phyloP scores from a whole-genome alignment of 2,797 vertebrate genomes.

The Hydrophis major region DNA sequence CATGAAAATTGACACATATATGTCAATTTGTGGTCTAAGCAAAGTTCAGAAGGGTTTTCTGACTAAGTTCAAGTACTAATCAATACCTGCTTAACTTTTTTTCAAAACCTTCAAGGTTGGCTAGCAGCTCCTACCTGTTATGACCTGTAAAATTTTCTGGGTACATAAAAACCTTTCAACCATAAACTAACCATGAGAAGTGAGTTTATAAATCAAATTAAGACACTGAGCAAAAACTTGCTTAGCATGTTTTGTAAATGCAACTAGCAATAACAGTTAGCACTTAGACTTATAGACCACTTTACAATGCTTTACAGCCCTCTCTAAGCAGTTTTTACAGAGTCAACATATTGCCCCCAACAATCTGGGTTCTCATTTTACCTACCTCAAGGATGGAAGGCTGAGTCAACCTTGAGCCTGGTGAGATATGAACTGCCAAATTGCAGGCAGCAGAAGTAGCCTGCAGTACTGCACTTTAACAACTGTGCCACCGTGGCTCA shows the following conservation, averaged over 20 bases:
- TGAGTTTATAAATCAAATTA: not conserved
- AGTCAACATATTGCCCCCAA: no score
- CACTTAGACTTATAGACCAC: no score
- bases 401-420: no score
- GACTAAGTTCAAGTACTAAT: not conserved
- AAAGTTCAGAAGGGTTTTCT: not conserved
- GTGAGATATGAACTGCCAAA: no score
- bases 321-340: no score
- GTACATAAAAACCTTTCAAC: not conserved
- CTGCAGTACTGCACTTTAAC: no score
- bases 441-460: no score
- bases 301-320: no score
- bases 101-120: not conserved
- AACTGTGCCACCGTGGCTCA: no score
- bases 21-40: not conserved
- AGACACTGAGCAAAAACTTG: not conserved
- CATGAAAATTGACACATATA: not conserved
- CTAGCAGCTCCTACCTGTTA: not conserved
- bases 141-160: not conserved
- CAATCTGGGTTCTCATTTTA: no score
- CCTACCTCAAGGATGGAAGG: no score
- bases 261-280: not conserved
- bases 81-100: not conserved
- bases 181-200: not conserved
- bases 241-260: not conserved